Base-by-base conservation (phyloP, 2,888 invertebrate genomes). In the Dryadula phaetusa region DNA sequence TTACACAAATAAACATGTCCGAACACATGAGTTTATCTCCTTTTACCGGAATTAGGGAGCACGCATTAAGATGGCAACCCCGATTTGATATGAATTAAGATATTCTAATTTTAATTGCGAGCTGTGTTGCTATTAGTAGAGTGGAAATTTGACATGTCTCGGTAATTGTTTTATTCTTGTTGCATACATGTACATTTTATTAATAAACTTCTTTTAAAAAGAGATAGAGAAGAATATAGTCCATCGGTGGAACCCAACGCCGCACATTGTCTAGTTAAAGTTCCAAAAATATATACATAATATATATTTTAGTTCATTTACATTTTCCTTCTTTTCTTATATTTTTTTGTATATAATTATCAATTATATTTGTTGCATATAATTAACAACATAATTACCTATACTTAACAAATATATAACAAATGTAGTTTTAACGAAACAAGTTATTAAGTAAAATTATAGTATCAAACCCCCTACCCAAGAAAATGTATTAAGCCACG, bases 11-110 rank as follows among this genome's bases (percentile, higher is more conserved):
- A 90, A 90, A 90, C 88, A 89, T 90, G 86, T 86, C 86, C 88
- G 82, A 61, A 62, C 70, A 78, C 77, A 75, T 78, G 77, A 77
- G 82, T 84, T 87, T 88, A 90, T 90, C 88, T 88, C 79, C 70
- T 78, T 81, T 88, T 86, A 86, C 87, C 85, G 79, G 86, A 90
- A 92, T 92, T 92, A 91, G 91, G 91, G 91, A 87, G 82, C 88
- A 86, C 85, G 83, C 89, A 89, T 92, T 91, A 91, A 92, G 92
- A 92, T 92, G 87, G 89, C 86, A 93, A 88, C 91, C 90, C 91
- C 80, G 92, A 92, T 91, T 87, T 84, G 94, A 94, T 94, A 94
- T 93, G 94, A 94, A 95, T 95, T 95, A 94, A 95, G 94, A 95
- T 95, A 95, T 95, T 95, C 94, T 94, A 94, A 94, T 94, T 94